Conservation (phyloP, 2,797 vertebrate genomes). For the Sphenodon punctatus region DNA sequence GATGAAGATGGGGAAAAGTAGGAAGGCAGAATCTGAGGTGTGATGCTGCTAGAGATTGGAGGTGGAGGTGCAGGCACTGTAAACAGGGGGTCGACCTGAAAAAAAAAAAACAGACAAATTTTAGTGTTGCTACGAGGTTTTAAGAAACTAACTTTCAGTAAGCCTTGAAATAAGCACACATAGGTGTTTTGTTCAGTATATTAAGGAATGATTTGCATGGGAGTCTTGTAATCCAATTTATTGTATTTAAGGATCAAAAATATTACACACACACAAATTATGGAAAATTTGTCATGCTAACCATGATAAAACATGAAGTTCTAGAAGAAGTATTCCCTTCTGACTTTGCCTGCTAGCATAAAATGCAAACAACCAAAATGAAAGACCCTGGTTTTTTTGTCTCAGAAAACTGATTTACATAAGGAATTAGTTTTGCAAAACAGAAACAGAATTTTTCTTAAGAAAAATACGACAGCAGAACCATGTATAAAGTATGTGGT, state of each 20-base stretch:
- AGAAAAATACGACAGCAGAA: conserved; percentile 25
- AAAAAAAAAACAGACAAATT: conserved; percentile 30
- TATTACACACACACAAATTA: conserved; percentile 16
- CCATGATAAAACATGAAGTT: conserved; percentile 14
- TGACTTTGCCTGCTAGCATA: neutral
- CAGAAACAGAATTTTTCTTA: conserved; percentile 2
- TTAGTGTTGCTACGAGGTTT: too few relatives aligned
- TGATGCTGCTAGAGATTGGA: conserved; percentile 81
- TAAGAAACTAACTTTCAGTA: too few relatives aligned
- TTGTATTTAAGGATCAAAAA: neutral
- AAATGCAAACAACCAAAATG: conserved; percentile 3
- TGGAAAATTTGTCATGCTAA: conserved; percentile 2
- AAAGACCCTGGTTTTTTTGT: conserved; percentile 5
- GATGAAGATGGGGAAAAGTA: conserved; percentile 84
- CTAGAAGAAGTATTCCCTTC: neutral
- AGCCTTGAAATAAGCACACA: too few relatives aligned
- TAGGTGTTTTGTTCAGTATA: neutral
- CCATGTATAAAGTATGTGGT: conserved; percentile 8
- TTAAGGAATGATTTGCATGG: neutral
- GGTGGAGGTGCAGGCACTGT: conserved; percentile 87
- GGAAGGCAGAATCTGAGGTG: conserved; percentile 83
- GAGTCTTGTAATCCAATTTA: neutral
- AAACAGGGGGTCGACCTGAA: conserved; percentile 92
- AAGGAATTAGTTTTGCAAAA: conserved; percentile 29
- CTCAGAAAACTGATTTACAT: neutral